Percentiles rank a stretch among this genome's conserved stretches.
Evolutionary conservation across 30 jellyfish, hydroid and myxozoan species (phyloP).

Genomic region (Haliclystus octoradiatus): DNA sequence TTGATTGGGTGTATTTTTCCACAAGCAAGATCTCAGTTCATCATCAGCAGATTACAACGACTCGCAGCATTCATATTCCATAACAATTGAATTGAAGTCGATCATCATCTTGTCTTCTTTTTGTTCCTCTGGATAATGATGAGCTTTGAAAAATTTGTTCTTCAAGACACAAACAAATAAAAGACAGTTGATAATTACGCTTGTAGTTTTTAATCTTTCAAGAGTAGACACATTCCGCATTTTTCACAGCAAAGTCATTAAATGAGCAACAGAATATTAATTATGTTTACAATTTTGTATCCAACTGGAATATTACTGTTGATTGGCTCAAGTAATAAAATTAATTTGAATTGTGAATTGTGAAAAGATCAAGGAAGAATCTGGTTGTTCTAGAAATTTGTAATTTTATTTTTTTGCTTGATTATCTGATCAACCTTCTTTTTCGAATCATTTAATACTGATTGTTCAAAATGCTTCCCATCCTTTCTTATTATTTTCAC

Average conservation of each 20-base stretch:
- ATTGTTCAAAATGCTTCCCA: neutral
- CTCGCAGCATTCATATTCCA: too few species aligned
- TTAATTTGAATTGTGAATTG: too few species aligned
- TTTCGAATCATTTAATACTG: neutral
- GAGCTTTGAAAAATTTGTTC: neutral
- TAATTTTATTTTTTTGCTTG: neutral
- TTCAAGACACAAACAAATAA: neutral
- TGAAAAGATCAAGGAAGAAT: neutral
- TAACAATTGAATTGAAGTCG: slow-evolving; percentile 2
- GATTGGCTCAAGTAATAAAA: too few species aligned
- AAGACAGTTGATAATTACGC: neutral
- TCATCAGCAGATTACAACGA: too few species aligned
- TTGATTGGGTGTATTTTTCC: too few species aligned
- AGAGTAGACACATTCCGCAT: neutral
- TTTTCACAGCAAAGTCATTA: neutral
- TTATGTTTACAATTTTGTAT: neutral
- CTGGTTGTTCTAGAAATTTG: neutral
- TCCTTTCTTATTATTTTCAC: neutral
- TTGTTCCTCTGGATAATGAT: neutral
- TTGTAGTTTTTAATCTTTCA: neutral
- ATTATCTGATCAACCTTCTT: too few species aligned
- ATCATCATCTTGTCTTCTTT: neutral
- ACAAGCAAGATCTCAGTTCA: too few species aligned
- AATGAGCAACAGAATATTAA: neutral
- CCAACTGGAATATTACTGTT: neutral